Evolutionary conservation across 2,113 vertebrate species (phyloP).

Genomic region (Rhagologus leucostigma): DNA sequence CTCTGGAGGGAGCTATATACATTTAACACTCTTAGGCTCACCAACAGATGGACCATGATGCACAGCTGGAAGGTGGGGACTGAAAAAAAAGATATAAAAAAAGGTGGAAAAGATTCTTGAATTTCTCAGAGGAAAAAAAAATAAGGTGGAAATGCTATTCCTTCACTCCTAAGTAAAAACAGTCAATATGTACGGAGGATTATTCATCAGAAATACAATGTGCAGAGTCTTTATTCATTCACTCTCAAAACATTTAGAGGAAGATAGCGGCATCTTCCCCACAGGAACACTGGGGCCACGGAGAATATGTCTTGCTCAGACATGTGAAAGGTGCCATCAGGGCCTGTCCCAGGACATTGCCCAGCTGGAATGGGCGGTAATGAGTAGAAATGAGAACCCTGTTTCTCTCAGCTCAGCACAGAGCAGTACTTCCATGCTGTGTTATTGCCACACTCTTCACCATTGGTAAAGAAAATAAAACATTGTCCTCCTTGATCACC

Average conservation of each 20-base stretch:
- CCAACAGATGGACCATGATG: not conserved
- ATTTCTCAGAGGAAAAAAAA: not conserved
- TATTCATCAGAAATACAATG: not conserved
- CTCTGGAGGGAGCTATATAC: conserved; percentile 24
- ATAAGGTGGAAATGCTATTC: not conserved
- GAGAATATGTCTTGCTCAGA: not conserved
- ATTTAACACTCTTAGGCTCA: not conserved
- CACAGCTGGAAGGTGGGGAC: not conserved
- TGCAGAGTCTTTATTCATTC: not conserved
- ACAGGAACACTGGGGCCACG: fast-evolving
- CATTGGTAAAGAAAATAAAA: not conserved
- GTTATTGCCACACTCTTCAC: conserved; percentile 3
- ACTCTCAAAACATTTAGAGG: not conserved
- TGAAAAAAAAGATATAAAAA: not conserved
- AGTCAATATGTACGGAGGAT: not conserved
- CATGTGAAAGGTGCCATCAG: not conserved
- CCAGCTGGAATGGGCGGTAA: not conserved
- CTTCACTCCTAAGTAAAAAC: not conserved
- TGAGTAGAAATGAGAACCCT: not conserved
- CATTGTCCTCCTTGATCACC: not conserved
- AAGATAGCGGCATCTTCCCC: not conserved
- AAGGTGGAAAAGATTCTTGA: not conserved
- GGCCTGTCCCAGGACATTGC: not conserved
- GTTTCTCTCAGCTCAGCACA: conserved; percentile 1
- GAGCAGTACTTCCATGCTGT: not conserved